phyloP scores from a whole-genome alignment of 2,113 vertebrate genomes.

The Petrocephalus microphthalmus region DNA sequence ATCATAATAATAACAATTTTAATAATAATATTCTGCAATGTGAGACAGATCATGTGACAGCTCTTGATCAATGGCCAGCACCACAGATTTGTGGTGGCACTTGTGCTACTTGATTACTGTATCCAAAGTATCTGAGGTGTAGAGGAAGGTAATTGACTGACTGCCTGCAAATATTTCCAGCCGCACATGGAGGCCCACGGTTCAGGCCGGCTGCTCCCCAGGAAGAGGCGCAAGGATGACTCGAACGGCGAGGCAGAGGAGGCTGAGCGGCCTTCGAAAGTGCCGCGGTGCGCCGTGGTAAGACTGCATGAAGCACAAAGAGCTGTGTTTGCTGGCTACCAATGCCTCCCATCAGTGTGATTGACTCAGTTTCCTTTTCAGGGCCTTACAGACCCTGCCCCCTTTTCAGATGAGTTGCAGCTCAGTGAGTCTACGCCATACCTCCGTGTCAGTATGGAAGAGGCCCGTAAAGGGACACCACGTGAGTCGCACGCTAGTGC shows the following conservation, averaged over 20 bases:
- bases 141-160: neutral
- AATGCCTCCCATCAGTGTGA: neutral
- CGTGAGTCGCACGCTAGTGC: constrained; percentile 58
- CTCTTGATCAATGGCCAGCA: neutral
- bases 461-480: constrained; percentile 79
- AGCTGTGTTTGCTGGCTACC: neutral
- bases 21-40: neutral
- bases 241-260: constrained; percentile 43
- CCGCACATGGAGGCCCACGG: constrained; percentile 35
- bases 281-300: constrained; percentile 35
- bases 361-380: constrained; percentile 3
- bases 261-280: constrained; percentile 23
- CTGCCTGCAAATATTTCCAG: neutral
- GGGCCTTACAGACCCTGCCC: constrained; percentile 59
- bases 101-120: neutral
- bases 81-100: neutral
- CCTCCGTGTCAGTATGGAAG: constrained; percentile 77
- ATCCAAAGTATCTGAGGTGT: neutral
- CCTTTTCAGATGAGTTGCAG: constrained; percentile 67
- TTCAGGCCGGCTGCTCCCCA: constrained; percentile 26
- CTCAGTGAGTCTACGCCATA: constrained; percentile 65
- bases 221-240: constrained; percentile 41
- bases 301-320: neutral
- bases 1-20: too few relatives aligned
- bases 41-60: neutral